phyloP scores from a whole-genome alignment of 1,140 invertebrate genomes.

The Chironomus tepperi region DNA sequence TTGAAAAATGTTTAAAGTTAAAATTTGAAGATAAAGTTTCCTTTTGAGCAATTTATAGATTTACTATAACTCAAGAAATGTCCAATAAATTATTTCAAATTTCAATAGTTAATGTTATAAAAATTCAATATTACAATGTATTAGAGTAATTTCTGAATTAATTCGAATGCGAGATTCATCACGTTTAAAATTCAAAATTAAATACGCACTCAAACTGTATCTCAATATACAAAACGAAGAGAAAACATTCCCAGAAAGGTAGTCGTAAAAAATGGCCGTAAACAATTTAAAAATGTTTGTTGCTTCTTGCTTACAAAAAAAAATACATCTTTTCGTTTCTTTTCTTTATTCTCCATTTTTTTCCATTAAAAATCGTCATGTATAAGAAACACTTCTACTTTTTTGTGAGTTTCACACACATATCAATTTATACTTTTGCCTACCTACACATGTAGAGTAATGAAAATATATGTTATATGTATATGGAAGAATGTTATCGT shows the following conservation, averaged over 20 bases:
- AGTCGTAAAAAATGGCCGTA: constrained; percentile 15
- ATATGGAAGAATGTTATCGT: constrained; percentile 16
- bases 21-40: too few species aligned
- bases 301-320: neutral
- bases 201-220: neutral
- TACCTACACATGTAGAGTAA: constrained; percentile 1
- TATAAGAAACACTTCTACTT: constrained; percentile 1
- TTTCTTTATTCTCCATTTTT: constrained; percentile 22
- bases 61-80: too few species aligned
- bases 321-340: neutral
- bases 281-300: constrained; percentile 14
- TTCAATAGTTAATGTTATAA: too few species aligned
- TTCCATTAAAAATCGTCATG: neutral
- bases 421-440: neutral
- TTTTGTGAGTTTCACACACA: neutral
- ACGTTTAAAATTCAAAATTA: too few species aligned
- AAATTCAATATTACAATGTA: too few species aligned
- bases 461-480: neutral
- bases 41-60: too few species aligned
- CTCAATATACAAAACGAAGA: neutral
- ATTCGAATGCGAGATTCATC: too few species aligned
- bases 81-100: too few species aligned
- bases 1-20: too few species aligned
- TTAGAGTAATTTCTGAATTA: too few species aligned
- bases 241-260: constrained; percentile 7